Evolutionary conservation across 2,888 invertebrate genomes (phyloP).

Genomic region (Disparrhopalites patrizii): DNA sequence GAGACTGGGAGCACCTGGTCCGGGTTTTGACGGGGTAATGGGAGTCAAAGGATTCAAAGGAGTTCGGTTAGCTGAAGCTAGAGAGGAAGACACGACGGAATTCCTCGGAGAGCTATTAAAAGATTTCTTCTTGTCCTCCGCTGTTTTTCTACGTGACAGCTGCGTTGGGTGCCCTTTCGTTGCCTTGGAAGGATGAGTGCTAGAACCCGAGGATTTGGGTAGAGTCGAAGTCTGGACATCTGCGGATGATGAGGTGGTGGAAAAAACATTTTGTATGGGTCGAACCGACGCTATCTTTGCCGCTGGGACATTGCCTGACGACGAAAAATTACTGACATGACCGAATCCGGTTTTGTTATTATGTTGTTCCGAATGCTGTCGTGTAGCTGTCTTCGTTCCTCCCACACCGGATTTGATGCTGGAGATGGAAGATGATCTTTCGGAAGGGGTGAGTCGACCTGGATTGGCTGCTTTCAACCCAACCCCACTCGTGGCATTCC

Average conservation of each 20-base stretch:
- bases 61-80: constrained; percentile 36
- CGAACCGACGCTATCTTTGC: constrained; percentile 44
- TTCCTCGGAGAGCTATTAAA: constrained; percentile 25
- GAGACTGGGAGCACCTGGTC: neutral
- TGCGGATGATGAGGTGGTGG: constrained; percentile 17
- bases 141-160: neutral
- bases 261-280: constrained; percentile 39
- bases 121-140: constrained; percentile 19
- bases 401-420: constrained; percentile 1
- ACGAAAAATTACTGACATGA: constrained; percentile 1
- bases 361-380: neutral
- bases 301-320: constrained; percentile 7
- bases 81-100: constrained; percentile 18
- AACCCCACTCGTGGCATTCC: neutral
- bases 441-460: constrained; percentile 17
- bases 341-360: neutral
- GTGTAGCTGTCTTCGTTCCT: neutral
- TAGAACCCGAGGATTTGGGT: neutral
- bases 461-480: constrained; percentile 13
- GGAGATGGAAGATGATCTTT: constrained; percentile 3
- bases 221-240: neutral
- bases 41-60: constrained; percentile 42
- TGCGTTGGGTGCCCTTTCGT: neutral
- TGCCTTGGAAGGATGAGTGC: neutral
- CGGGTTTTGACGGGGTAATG: constrained; percentile 37